Percentiles rank a stretch among this genome's conserved stretches.
These are phyloP conservation scores for Nematostella vectensis DNA, from an alignment of 92 coral and sea anemone species.

Conservation along the genomic window DNA sequence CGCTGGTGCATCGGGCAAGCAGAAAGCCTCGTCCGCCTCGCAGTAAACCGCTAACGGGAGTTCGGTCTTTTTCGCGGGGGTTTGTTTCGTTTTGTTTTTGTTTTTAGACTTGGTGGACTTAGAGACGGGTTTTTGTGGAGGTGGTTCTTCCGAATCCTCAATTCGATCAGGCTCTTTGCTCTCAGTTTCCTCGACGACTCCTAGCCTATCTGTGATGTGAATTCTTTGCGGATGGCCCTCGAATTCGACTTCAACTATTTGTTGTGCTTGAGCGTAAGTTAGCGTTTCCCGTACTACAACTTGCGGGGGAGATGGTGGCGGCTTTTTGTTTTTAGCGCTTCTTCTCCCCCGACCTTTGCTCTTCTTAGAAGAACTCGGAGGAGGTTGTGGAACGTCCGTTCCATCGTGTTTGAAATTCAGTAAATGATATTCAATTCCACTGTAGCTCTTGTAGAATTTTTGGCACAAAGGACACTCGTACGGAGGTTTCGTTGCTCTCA, in stretches of 20 bases:
- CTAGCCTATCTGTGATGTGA: constrained; percentile 74
- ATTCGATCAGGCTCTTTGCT: constrained; percentile 33
- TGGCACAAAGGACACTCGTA: constrained; percentile 99
- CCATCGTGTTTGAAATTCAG: constrained; percentile 94
- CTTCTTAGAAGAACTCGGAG: constrained; percentile 78
- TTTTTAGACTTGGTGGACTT: constrained; percentile 76
- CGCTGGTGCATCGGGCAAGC: constrained; percentile 83
- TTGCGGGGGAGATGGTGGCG: constrained; percentile 89
- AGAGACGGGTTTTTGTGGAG: constrained; percentile 64
- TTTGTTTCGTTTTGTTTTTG: constrained; percentile 55
- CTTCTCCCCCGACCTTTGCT: constrained; percentile 85
- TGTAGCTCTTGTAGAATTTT: constrained; percentile 97
- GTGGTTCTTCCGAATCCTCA: constrained; percentile 56
- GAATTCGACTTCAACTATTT: constrained; percentile 95
- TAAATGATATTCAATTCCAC: constrained; percentile 99
- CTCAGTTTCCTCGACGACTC: constrained; percentile 61
- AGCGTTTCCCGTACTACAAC: constrained; percentile 93
- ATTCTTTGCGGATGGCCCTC: constrained; percentile 85
- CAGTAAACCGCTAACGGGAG: constrained; percentile 65
- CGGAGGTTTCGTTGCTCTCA: constrained; percentile 94
- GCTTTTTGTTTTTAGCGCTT: constrained; percentile 81
- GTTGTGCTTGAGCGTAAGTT: constrained; percentile 98
- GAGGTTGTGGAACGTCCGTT: constrained; percentile 55
- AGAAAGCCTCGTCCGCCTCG: constrained; percentile 39
- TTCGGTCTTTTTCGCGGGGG: constrained; percentile 36